phyloP scores from a whole-genome alignment of 2,888 invertebrate genomes.

The Diabrotica balteata region DNA sequence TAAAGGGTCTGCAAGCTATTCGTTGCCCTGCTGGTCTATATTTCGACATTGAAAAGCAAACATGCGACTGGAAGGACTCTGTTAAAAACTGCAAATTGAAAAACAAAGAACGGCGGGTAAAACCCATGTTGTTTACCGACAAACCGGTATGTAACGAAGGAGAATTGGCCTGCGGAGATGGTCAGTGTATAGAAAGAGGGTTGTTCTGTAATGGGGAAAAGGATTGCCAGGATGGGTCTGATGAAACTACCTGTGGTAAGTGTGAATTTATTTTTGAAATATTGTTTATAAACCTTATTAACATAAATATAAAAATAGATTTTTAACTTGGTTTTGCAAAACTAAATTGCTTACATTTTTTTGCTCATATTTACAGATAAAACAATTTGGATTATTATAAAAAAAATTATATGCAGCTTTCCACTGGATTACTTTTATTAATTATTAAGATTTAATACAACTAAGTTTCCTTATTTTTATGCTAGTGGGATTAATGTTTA shows the following conservation, averaged over 20 bases:
- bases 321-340: too few species aligned
- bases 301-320: too few species aligned
- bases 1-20: conserved; percentile 88
- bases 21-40: conserved; percentile 91
- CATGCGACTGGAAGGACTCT: conserved; percentile 92
- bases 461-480: too few species aligned
- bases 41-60: conserved; percentile 94
- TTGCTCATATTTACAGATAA: too few species aligned
- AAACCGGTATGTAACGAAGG: conserved; percentile 90
- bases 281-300: too few species aligned
- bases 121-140: conserved; percentile 86
- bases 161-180: conserved; percentile 86
- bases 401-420: too few species aligned
- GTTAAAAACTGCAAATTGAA: conserved; percentile 93
- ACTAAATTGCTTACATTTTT: too few species aligned
- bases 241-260: conserved; percentile 91
- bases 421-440: too few species aligned
- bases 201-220: conserved; percentile 93
- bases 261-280: conserved; percentile 37
- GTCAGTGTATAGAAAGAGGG: conserved; percentile 85
- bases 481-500: too few species aligned
- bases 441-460: too few species aligned
- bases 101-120: conserved; percentile 87
- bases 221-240: conserved; percentile 87
- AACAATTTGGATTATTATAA: too few species aligned